A percentile compares a stretch with the other conserved stretches of the same genome.
phyloP scores from a whole-genome alignment of 2,113 vertebrate genomes.

The Entelurus aequoreus region DNA sequence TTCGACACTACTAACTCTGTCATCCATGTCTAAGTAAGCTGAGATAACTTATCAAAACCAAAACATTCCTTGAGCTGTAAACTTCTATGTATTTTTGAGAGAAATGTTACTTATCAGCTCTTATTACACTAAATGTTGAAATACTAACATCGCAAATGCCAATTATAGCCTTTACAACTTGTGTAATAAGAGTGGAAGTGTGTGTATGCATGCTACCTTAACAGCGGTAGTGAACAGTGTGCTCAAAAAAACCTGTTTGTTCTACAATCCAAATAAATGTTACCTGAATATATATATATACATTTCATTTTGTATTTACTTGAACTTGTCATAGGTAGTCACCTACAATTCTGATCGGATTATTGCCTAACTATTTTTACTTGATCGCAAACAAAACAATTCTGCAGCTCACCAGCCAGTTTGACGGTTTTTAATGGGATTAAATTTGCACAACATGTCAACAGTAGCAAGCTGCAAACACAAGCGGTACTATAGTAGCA shows the following conservation, averaged over 20 bases:
- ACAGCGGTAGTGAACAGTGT: conserved; percentile 32
- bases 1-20: not conserved
- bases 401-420: conserved; percentile 44
- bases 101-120: conserved; percentile 23
- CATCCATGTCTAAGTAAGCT: not conserved
- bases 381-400: not conserved
- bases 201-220: conserved; percentile 30
- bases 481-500: conserved; percentile 40
- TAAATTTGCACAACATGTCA: conserved; percentile 52
- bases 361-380: not conserved
- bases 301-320: too few relatives aligned
- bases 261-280: conserved; percentile 46
- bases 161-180: conserved; percentile 46
- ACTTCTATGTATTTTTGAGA: conserved; percentile 32
- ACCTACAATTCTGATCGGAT: too few relatives aligned
- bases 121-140: conserved; percentile 1
- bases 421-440: conserved; percentile 37
- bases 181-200: conserved; percentile 15
- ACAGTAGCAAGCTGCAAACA: conserved; percentile 50
- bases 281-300: not conserved
- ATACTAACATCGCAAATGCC: conserved; percentile 40
- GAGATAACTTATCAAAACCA: conserved; percentile 13
- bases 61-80: conserved; percentile 41
- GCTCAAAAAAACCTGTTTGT: conserved; percentile 34
- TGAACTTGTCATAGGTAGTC: too few relatives aligned